phyloP scores from a whole-genome alignment of 2,888 invertebrate genomes.

The Phytoseiulus persimilis region DNA sequence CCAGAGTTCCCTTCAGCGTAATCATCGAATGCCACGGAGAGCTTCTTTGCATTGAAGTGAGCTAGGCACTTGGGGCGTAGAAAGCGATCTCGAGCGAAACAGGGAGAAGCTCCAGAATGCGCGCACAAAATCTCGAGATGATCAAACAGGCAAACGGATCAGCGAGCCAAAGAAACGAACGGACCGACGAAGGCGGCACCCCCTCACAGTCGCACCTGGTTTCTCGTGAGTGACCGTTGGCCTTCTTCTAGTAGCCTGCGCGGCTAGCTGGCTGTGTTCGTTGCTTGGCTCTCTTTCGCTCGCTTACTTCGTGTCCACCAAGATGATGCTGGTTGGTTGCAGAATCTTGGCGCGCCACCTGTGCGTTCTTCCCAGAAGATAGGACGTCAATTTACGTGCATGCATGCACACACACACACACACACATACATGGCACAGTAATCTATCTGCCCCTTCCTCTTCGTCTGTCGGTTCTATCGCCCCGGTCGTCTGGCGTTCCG shows the following conservation, averaged over 20 bases:
- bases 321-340: constrained; percentile 5
- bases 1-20: too few species aligned
- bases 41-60: too few species aligned
- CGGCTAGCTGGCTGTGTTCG: background rate
- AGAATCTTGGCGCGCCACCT: constrained; percentile 5
- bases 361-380: constrained; percentile 5
- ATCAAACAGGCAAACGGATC: background rate
- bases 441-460: background rate
- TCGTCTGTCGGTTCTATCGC: background rate
- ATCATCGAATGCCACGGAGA: too few species aligned
- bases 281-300: background rate
- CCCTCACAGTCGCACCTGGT: background rate
- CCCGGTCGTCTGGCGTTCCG: background rate
- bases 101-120: too few species aligned
- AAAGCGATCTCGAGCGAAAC: too few species aligned
- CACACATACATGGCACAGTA: background rate
- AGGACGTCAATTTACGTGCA: constrained; percentile 5
- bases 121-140: background rate
- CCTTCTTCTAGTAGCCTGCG: background rate
- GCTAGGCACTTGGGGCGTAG: too few species aligned
- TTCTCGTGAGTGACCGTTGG: background rate
- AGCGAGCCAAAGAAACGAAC: background rate
- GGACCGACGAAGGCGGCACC: background rate
- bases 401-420: background rate
- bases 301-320: background rate